Conservation (phyloP, 2,797 vertebrate species). For the Philypnodon macrostomus region DNA sequence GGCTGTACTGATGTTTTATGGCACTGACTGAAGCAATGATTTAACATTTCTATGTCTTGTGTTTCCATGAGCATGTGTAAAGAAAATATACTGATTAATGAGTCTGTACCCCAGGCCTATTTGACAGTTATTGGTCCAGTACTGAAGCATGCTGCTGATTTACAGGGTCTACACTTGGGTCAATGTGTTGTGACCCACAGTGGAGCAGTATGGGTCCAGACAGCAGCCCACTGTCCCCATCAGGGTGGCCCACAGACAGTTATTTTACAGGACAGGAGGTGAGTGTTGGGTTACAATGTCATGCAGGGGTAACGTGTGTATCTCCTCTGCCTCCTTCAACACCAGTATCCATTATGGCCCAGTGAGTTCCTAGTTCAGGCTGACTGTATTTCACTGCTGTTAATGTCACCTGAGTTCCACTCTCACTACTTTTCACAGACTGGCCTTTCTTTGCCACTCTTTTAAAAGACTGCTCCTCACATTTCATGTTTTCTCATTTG, state of each 20-base stretch:
- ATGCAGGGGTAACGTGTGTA: constrained; percentile 53
- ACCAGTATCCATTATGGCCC: constrained; percentile 51
- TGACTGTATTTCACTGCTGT: constrained; percentile 66
- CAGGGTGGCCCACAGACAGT: constrained; percentile 54
- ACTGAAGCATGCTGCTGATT: constrained; percentile 45
- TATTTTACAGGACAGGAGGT: constrained; percentile 52
- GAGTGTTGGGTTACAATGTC: constrained; percentile 71
- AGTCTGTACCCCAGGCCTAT: constrained; percentile 25
- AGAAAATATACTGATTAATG: constrained; percentile 52
- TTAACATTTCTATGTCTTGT: constrained; percentile 40
- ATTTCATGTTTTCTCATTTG: constrained; percentile 70
- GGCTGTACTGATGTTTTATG: constrained; percentile 44
- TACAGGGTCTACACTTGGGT: constrained; percentile 44
- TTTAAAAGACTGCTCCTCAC: constrained; percentile 50
- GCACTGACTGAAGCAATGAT: constrained; percentile 42
- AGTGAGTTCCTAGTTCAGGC: constrained; percentile 17
- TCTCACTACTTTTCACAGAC: constrained; percentile 51
- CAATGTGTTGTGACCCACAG: constrained; percentile 45
- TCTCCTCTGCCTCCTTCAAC: constrained; percentile 41
- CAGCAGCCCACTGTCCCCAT: constrained; percentile 27
- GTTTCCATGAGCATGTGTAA: constrained; percentile 22
- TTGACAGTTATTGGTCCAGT: constrained; percentile 66
- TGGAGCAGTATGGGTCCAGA: constrained; percentile 26
- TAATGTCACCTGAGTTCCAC: constrained; percentile 76
- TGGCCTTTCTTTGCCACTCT: constrained; percentile 54